Evolutionary conservation across 2,888 invertebrate species (phyloP).

Genomic region (Drosophila gaucha): DNA sequence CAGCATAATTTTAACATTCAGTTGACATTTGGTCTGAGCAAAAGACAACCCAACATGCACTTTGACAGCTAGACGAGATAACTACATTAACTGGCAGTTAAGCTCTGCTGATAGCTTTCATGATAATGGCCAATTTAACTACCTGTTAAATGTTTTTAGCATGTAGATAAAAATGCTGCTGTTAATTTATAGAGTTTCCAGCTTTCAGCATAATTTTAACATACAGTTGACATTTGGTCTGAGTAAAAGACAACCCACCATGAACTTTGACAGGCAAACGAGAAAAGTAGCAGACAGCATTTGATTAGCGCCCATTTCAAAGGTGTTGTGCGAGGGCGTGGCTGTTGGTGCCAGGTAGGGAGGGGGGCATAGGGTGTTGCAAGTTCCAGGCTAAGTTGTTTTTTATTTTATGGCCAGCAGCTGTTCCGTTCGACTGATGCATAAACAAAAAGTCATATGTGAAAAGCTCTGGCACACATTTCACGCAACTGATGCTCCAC

Average conservation of each 20-base stretch:
- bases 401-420: constrained; percentile 40
- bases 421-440: constrained; percentile 26
- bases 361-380: background rate
- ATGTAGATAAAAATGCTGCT: background rate
- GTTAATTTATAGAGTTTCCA: background rate
- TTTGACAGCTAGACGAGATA: background rate
- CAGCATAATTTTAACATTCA: background rate
- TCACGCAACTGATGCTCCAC: constrained; percentile 22
- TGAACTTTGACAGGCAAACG: constrained; percentile 12
- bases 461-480: constrained; percentile 48
- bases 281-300: background rate
- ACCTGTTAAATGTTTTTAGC: background rate
- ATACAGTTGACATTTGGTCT: background rate
- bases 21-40: background rate
- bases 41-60: background rate
- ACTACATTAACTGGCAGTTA: background rate
- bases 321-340: constrained; percentile 1
- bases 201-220: background rate
- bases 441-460: constrained; percentile 38
- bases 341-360: background rate
- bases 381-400: constrained; percentile 22
- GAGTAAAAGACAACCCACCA: no score
- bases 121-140: background rate
- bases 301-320: constrained; percentile 4
- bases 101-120: background rate